Percentiles rank a stretch among this genome's conserved stretches.
Evolutionary conservation across 2,888 invertebrate genomes (phyloP).

Genomic region (Orthosia gothica): DNA sequence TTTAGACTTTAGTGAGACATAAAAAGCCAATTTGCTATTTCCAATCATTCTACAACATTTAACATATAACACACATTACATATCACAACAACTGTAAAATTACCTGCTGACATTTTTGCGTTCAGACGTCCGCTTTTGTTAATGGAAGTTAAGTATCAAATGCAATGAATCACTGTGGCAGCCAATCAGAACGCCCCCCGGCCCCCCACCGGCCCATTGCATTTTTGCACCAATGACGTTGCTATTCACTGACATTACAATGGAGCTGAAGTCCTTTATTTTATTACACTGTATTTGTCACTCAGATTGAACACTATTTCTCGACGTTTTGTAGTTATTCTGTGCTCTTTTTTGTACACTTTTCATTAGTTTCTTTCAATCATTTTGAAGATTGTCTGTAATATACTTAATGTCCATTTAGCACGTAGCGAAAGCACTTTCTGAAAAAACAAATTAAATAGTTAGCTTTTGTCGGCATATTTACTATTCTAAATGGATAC

Average conservation of each 20-base stretch:
- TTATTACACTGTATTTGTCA: constrained; percentile 62
- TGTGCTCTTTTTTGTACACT: constrained; percentile 30
- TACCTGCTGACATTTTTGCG: constrained; percentile 89
- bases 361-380: constrained; percentile 6
- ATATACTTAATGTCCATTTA: constrained; percentile 25
- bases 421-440: constrained; percentile 32
- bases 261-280: constrained; percentile 61
- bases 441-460: constrained; percentile 43
- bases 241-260: constrained; percentile 82
- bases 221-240: constrained; percentile 82
- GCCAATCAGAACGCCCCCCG: constrained; percentile 72
- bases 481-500: constrained; percentile 12
- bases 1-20: constrained; percentile 34
- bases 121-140: constrained; percentile 72
- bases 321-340: constrained; percentile 11
- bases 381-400: constrained; percentile 3
- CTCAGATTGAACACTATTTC: constrained; percentile 46
- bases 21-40: constrained; percentile 55
- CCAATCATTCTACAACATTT: constrained; percentile 54
- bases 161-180: constrained; percentile 76
- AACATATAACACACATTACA: constrained; percentile 36
- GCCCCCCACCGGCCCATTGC: constrained; percentile 88
- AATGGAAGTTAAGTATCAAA: constrained; percentile 74
- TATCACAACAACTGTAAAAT: constrained; percentile 60
- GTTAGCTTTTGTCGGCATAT: constrained; percentile 3